These are phyloP conservation scores for Cataglyphis albicans DNA, from an alignment of 2,888 invertebrate genomes.

Conservation along the genomic window DNA sequence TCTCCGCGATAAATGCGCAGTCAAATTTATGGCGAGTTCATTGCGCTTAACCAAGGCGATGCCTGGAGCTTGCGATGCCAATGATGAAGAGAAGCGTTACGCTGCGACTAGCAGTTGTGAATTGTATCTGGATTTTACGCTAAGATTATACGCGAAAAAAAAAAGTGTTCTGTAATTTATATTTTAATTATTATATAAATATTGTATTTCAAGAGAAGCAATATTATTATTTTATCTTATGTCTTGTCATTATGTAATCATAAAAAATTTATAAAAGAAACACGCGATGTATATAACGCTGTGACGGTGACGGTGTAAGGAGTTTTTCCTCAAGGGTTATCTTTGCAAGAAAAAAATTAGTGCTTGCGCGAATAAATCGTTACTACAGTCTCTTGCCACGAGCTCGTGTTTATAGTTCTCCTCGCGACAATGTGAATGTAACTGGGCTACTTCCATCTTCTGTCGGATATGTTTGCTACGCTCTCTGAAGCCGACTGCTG, in stretches of 20 bases:
- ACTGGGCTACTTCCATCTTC: conserved; percentile 74
- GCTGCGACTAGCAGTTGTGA: conserved; percentile 13
- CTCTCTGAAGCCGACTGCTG: conserved; percentile 73
- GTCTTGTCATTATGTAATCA: background rate
- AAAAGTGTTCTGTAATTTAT: conserved; percentile 7
- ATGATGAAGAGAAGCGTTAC: conserved; percentile 36
- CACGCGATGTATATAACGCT: conserved; percentile 12
- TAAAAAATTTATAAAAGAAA: background rate
- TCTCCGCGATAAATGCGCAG: conserved; percentile 31
- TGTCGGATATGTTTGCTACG: conserved; percentile 75
- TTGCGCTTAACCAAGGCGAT: conserved; percentile 44
- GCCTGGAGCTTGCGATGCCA: conserved; percentile 41
- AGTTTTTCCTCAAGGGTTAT: background rate
- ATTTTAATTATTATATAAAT: background rate
- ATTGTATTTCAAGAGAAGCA: background rate
- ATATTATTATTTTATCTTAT: background rate
- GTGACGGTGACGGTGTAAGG: background rate
- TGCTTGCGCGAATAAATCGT: conserved; percentile 59
- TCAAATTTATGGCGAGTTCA: conserved; percentile 50
- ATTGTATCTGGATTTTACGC: conserved; percentile 15
- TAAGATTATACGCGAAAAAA: background rate
- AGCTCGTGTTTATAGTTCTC: conserved; percentile 69
- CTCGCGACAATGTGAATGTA: conserved; percentile 74
- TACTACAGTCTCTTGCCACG: conserved; percentile 50
- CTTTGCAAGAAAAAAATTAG: conserved; percentile 36